Conservation (phyloP, 1,140 invertebrate genomes). For the Drosophila nannoptera region DNA sequence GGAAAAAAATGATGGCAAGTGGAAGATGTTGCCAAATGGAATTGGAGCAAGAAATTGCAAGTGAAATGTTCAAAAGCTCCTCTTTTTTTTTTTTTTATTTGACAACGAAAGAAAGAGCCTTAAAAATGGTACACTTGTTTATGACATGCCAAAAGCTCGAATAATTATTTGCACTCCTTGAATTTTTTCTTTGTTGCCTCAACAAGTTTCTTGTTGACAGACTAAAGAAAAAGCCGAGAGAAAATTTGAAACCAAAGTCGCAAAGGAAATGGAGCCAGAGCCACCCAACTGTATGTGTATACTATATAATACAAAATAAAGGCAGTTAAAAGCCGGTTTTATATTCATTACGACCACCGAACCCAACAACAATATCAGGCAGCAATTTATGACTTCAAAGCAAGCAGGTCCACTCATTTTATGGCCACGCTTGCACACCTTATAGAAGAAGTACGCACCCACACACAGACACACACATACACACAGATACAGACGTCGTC, state of each 20-base stretch:
- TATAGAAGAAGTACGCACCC: conserved; percentile 13
- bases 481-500: conserved; percentile 1
- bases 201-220: conserved; percentile 2
- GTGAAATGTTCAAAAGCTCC: conserved; percentile 56
- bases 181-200: conserved; percentile 9
- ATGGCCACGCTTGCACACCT: background rate
- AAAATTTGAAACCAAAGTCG: background rate
- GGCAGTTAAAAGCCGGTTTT: conserved; percentile 69
- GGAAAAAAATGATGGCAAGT: conserved; percentile 17
- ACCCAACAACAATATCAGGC: conserved; percentile 21
- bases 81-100: conserved; percentile 16
- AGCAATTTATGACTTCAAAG: conserved; percentile 65
- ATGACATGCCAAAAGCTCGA: conserved; percentile 52
- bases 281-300: background rate
- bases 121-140: conserved; percentile 58
- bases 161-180: conserved; percentile 8
- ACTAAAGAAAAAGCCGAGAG: background rate
- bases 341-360: conserved; percentile 57
- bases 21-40: conserved; percentile 61
- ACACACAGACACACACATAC: conserved; percentile 12
- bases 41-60: conserved; percentile 62
- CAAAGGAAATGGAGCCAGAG: background rate
- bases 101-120: conserved; percentile 41
- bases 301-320: conserved; percentile 38
- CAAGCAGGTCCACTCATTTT: conserved; percentile 48